These are phyloP conservation scores for Trichopria drosophilae DNA, from an alignment of 2,888 invertebrate species.

Conservation along the genomic window DNA sequence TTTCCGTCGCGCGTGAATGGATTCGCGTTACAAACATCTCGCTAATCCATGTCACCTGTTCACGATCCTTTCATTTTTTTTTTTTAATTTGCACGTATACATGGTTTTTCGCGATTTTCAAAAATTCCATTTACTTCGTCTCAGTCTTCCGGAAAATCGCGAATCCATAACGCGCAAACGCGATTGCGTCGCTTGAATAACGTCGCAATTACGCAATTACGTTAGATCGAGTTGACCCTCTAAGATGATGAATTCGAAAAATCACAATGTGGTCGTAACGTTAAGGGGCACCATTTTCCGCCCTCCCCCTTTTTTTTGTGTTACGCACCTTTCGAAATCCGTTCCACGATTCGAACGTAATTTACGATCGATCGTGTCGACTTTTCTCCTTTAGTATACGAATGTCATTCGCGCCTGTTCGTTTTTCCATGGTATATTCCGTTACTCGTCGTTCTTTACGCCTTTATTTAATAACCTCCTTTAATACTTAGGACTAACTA, in stretches of 20 bases:
- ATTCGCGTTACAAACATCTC: too few species aligned
- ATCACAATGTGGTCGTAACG: conserved; percentile 25
- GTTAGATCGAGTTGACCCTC: conserved; percentile 20
- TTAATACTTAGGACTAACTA: conserved; percentile 49
- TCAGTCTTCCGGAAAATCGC: conserved; percentile 43
- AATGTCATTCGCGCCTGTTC: conserved; percentile 32
- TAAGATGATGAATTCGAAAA: conserved; percentile 23
- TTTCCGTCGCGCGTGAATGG: conserved; percentile 17
- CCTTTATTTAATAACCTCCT: conserved; percentile 29
- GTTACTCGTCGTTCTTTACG: conserved; percentile 26
- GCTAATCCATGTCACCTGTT: too few species aligned
- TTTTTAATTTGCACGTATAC: conserved; percentile 14
- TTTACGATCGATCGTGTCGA: too few species aligned
- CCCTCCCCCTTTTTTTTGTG: too few species aligned
- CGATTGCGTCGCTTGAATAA: too few species aligned
- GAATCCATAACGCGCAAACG: too few species aligned
- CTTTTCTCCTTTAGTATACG: too few species aligned
- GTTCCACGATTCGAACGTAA: too few species aligned
- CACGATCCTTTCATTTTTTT: conserved; percentile 30
- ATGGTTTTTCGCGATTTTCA: conserved; percentile 37
- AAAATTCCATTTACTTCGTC: conserved; percentile 28
- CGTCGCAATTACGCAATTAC: conserved; percentile 8
- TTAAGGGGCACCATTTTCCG: conserved; percentile 11
- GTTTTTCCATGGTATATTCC: conserved; percentile 38
- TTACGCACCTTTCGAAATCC: too few species aligned